Evolutionary conservation across 2,888 invertebrate species (phyloP).

Genomic region (Philaethria dido): DNA sequence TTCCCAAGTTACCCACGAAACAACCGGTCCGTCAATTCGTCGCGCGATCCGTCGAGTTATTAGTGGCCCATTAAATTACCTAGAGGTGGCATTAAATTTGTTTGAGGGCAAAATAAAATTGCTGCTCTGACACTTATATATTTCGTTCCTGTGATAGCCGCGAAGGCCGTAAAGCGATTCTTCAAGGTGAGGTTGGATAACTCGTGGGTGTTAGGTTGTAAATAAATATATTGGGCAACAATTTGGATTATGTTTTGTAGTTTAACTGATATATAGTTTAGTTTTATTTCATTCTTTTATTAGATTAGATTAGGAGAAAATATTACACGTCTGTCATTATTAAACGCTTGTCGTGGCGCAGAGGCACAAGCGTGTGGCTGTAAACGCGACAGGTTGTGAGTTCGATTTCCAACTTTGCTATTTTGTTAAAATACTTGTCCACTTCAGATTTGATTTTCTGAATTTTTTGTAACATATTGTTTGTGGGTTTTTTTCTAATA

Average conservation of each 20-base stretch:
- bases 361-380: too few species aligned
- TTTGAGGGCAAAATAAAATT: slow-evolving; percentile 63
- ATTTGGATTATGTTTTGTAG: not conserved
- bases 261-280: not conserved
- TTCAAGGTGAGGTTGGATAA: slow-evolving; percentile 41
- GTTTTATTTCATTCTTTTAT: not conserved
- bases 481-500: too few species aligned
- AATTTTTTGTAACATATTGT: too few species aligned
- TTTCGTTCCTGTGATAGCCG: slow-evolving; percentile 38
- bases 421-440: too few species aligned
- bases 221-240: slow-evolving; percentile 31
- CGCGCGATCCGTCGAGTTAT: slow-evolving; percentile 60
- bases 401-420: too few species aligned
- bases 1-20: slow-evolving; percentile 20
- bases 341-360: too few species aligned
- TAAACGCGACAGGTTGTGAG: too few species aligned
- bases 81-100: slow-evolving; percentile 63
- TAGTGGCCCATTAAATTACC: slow-evolving; percentile 69
- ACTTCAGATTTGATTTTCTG: too few species aligned
- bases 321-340: too few species aligned
- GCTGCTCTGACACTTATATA: slow-evolving; percentile 54
- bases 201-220: slow-evolving; percentile 46
- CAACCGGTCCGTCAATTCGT: slow-evolving; percentile 61
- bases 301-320: not conserved
- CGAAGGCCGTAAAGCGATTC: slow-evolving; percentile 43